Conservation (phyloP, 2,888 invertebrate genomes). For the Pheosia gnoma region DNA sequence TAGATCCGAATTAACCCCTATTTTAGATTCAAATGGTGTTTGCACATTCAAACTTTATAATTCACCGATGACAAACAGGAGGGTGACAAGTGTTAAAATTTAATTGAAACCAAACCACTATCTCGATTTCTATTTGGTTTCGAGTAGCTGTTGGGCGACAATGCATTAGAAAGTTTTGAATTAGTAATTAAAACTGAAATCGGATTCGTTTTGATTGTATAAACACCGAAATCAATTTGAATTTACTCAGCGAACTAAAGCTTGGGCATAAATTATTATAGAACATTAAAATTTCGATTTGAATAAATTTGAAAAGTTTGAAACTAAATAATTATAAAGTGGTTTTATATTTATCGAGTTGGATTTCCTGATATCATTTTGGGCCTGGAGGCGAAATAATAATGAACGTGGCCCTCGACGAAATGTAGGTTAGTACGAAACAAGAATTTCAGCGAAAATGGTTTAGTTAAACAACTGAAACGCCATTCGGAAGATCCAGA, state of each 20-base stretch:
- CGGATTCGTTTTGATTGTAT: slow-evolving; percentile 51
- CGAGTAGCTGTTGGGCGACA: slow-evolving; percentile 30
- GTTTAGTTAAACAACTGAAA: too few species aligned
- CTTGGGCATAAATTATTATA: slow-evolving; percentile 42
- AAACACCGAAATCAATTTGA: slow-evolving; percentile 56
- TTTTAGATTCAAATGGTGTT: slow-evolving; percentile 2
- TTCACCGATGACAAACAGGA: slow-evolving; percentile 10
- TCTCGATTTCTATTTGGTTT: slow-evolving; percentile 36
- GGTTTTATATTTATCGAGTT: not conserved
- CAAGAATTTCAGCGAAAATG: too few species aligned
- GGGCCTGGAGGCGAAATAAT: slow-evolving; percentile 10
- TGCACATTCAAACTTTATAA: slow-evolving; percentile 16
- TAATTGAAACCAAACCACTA: slow-evolving; percentile 33
- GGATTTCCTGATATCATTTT: not conserved
- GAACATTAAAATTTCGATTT: slow-evolving; percentile 51
- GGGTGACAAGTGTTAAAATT: slow-evolving; percentile 27
- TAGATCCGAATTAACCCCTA: slow-evolving; percentile 1
- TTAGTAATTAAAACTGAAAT: slow-evolving; percentile 52
- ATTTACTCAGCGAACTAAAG: slow-evolving; percentile 46
- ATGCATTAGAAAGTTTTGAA: slow-evolving; percentile 43
- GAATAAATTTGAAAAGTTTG: slow-evolving; percentile 46
- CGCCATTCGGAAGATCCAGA: too few species aligned
- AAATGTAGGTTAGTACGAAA: not conserved
- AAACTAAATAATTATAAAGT: slow-evolving; percentile 4
- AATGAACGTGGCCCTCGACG: not conserved